These are phyloP conservation scores for Anguilla pacifica DNA, from an alignment of 2,797 vertebrate species.

Conservation along the genomic window DNA sequence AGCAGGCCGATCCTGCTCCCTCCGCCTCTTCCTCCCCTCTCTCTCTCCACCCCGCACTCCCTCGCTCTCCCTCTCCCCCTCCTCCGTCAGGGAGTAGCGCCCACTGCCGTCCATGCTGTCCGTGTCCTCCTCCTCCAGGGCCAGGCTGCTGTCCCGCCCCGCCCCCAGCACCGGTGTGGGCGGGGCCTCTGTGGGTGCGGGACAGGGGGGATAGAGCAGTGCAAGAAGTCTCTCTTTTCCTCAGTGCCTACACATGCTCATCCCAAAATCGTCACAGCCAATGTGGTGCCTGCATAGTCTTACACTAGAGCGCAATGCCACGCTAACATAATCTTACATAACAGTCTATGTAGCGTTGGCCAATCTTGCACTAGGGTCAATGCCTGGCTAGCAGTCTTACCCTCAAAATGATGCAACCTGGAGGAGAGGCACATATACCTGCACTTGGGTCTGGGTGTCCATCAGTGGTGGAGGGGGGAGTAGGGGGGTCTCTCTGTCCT, in stretches of 20 bases:
- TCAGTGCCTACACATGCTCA: no score
- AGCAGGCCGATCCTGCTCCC: conserved; percentile 60
- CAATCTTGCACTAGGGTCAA: neutral
- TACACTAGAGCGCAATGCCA: neutral
- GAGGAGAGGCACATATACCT: conserved; percentile 52
- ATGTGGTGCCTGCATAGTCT: neutral
- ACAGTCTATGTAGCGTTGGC: neutral
- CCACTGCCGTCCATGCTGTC: conserved; percentile 96
- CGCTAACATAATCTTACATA: neutral
- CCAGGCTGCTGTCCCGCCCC: conserved; percentile 50
- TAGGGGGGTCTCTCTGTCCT: conserved; percentile 44
- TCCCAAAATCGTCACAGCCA: neutral
- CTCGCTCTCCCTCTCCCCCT: conserved; percentile 72
- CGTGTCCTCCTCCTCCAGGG: conserved; percentile 83
- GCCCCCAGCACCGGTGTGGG: conserved; percentile 53
- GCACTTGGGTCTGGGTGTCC: conserved; percentile 51
- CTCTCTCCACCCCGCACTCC: conserved; percentile 52
- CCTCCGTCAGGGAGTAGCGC: conserved; percentile 86
- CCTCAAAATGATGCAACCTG: neutral
- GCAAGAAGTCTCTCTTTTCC: no score
- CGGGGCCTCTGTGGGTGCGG: conserved; percentile 54
- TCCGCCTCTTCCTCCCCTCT: conserved; percentile 68
- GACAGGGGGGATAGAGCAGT: conserved; percentile 9
- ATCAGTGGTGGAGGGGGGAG: conserved; percentile 37
- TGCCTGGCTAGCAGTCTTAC: no score